Evolutionary conservation across 2,797 vertebrate species (phyloP).

Genomic region (Cichlasoma orientale): DNA sequence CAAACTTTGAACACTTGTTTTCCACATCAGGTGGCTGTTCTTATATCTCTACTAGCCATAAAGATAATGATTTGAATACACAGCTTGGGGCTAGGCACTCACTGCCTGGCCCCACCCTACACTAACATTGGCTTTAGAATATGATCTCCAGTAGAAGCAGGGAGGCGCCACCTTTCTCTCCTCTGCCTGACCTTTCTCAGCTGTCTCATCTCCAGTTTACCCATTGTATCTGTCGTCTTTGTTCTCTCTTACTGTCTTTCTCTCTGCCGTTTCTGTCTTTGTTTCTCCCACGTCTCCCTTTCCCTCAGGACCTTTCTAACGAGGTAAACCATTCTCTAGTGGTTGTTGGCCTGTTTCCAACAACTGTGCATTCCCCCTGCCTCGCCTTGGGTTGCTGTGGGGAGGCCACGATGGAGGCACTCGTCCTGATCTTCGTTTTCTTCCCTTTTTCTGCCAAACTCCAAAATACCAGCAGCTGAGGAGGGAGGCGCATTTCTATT

Average conservation of each 20-base stretch:
- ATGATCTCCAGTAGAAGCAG: slow-evolving; percentile 27
- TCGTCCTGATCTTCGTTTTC: slow-evolving; percentile 44
- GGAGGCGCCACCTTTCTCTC: neutral
- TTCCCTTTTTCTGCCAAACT: slow-evolving; percentile 32
- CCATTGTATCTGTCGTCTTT: neutral
- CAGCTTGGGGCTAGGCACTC: neutral
- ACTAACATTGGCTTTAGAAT: slow-evolving; percentile 67
- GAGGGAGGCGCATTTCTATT: slow-evolving; percentile 19
- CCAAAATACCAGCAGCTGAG: slow-evolving; percentile 30
- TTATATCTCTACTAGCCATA: neutral
- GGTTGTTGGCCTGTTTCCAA: slow-evolving; percentile 64
- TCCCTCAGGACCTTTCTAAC: slow-evolving; percentile 24
- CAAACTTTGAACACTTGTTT: neutral
- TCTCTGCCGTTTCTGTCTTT: slow-evolving; percentile 31
- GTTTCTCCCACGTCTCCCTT: neutral
- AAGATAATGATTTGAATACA: slow-evolving; percentile 9
- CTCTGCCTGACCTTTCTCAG: neutral
- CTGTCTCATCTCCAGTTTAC: slow-evolving; percentile 13
- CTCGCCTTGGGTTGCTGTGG: slow-evolving; percentile 67
- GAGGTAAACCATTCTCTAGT: slow-evolving; percentile 54
- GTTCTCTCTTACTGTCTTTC: neutral
- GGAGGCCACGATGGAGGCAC: slow-evolving; percentile 56
- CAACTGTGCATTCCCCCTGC: slow-evolving; percentile 66
- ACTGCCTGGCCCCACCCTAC: slow-evolving; percentile 41
- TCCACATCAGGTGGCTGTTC: neutral